Percentiles rank a stretch among this genome's conserved stretches.
These are phyloP conservation scores for Apteryx mantelli DNA, from an alignment of 2,113 vertebrate species.

Conservation along the genomic window DNA sequence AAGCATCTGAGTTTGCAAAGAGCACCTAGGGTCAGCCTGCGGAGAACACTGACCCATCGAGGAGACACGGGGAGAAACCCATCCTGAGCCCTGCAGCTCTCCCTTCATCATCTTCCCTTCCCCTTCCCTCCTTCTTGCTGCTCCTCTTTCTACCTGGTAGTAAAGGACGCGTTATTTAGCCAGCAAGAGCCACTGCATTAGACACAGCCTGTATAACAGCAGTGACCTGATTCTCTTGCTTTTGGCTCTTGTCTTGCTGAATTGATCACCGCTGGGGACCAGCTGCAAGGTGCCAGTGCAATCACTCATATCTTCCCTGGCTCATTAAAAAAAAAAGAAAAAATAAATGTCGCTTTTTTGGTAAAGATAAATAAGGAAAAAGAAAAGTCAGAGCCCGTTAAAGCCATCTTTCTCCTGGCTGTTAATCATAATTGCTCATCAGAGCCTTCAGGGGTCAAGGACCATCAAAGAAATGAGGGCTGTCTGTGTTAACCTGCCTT, in stretches of 20 bases:
- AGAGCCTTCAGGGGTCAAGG: not conserved
- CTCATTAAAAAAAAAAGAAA: not conserved
- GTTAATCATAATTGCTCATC: not conserved
- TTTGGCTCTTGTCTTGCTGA: not conserved
- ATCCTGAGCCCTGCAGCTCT: not conserved
- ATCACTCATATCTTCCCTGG: too few species aligned
- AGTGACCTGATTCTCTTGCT: not conserved
- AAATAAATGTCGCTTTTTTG: not conserved
- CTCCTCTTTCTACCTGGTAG: not conserved
- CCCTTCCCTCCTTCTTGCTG: not conserved
- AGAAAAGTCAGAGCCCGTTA: not conserved
- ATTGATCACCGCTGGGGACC: not conserved
- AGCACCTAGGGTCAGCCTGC: not conserved
- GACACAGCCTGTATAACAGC: rapidly evolving
- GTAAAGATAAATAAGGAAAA: not conserved
- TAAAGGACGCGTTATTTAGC: not conserved
- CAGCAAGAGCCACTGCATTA: rapidly evolving
- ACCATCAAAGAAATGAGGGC: not conserved
- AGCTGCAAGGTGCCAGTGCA: not conserved
- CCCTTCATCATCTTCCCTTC: not conserved
- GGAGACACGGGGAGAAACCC: not conserved
- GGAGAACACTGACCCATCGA: not conserved
- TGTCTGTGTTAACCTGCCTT: not conserved
- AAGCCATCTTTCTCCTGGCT: not conserved
- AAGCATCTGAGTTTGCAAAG: rapidly evolving